Percentiles rank a stretch among this genome's conserved stretches.
Conservation (phyloP, 2,888 invertebrate genomes). For the Cataglyphis albicans region DNA sequence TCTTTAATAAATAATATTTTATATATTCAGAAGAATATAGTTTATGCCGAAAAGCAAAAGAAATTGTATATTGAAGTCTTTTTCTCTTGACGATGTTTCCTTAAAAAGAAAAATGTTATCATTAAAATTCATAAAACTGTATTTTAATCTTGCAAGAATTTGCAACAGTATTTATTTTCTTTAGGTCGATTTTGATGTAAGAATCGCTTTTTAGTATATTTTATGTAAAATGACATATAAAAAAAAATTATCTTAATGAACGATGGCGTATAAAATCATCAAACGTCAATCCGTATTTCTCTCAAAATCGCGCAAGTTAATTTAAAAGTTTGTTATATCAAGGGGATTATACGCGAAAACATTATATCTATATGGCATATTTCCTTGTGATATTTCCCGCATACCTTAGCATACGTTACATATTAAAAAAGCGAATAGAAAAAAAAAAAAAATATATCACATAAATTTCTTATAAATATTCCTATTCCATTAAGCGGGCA, state of each 20-base stretch:
- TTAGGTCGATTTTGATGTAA: neutral
- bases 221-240: neutral
- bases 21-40: neutral
- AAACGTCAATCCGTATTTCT: neutral
- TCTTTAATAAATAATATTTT: neutral
- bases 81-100: neutral
- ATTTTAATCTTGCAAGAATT: neutral
- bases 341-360: neutral
- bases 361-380: neutral
- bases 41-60: neutral
- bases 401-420: neutral
- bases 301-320: neutral
- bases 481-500: constrained; percentile 18
- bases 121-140: neutral
- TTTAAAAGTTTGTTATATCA: neutral
- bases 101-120: neutral
- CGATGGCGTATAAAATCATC: neutral
- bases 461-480: constrained; percentile 12
- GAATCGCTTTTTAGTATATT: neutral
- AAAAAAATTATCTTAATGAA: neutral
- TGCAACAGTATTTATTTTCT: too few species aligned
- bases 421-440: neutral
- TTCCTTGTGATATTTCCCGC: neutral
- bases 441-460: neutral
- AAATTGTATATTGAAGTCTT: neutral